Evolutionary conservation across 1,140 invertebrate species (phyloP), one percentile per base, ranked within the genome.

Genomic region (Megathymus violae): DNA sequence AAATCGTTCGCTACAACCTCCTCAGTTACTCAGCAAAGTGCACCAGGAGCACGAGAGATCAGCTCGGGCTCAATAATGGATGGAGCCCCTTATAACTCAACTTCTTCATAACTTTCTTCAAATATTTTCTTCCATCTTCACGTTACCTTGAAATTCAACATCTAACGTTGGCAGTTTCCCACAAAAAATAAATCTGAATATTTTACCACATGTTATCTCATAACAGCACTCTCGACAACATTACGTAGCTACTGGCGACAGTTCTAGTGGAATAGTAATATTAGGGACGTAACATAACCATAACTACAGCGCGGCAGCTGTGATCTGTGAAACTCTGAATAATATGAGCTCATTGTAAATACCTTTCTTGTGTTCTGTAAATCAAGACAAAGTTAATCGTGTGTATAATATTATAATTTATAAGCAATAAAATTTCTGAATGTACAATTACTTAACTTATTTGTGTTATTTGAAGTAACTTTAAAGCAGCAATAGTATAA

Each of bases 121-220:
- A 31, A 7, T 9, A 31, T 31, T 31, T 31, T 9, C 27, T 22
- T 5, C 19, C 5, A 5, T 5, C 27, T 4, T 31, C n/a, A n/a
- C n/a, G 9, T 31, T 31, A 1, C 4, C 27, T 31, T 4, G 9
- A 31, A 31, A 4, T 31, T 9, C 27, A 31, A 31, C 4, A 31
- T 4, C 7, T 1, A 9, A 1, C 1, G 7, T 9, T 31, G 27
- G 9, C 3, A 31, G 15, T 41, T 22, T 46, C n/a, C 19, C 9
- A 46, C 43, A n/a, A n/a, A 19, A 46, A 46, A 46, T 46, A 46
- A 46, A 46, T 46, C 17, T 17, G 10, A 46, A 11, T 46, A 46
- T 22, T 10, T 22, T 16, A 16, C 17, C 17, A 31, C 43, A 22
- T 22, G 11, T 9, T 11, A 46, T 11, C 43, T 46, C 17, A 22